Base-by-base conservation (phyloP, 1,140 invertebrate species). In the Halesus radiatus region DNA sequence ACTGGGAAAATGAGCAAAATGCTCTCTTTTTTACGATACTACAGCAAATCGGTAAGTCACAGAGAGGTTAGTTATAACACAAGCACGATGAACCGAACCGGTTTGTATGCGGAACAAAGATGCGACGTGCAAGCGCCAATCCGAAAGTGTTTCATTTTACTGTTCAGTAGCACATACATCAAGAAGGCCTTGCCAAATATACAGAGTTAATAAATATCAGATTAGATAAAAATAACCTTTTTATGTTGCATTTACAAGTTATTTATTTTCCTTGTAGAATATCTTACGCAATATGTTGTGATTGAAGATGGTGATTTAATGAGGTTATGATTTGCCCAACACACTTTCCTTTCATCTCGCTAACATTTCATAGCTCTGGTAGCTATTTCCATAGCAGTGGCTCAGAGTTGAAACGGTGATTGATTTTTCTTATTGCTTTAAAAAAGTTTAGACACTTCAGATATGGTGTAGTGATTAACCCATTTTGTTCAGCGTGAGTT, bases 231-330 rank as follows among this genome's bases (percentile, higher is more conserved):
- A 18, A 5, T 22, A 1, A 3, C 20, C n/a, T 56, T 56, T 56
- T 56, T 56, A 56, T 18, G 10, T 56, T 22, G n/a, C 37, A 7
- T 13, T 45, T 45, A 7, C 54, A 56, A 22, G 54, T 56, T 18
- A 54, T 54, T 54, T 16, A 56, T 7, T 56, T 18, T 18, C 20
- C 4, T 56, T 22, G n/a, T 13, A 20, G 1, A 56, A 6, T 23
- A 64, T 2, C 22, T 64, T 64, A 29, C 32, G 62, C 62, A 64
- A 64, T 32, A 26, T 13, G 62, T 26, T 64, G 18, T 60, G 62
- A n/a, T n/a, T n/a, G n/a, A 64, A 70, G 66, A 70, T 50, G 60
- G 18, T 64, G 66, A 50, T 70, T 70, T 70, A 70, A 70, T 70
- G n/a, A 45, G 66, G 37, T 18, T 18, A 18, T 16, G 13, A 8